Evolutionary conservation across 2,888 invertebrate species (phyloP), one percentile per base, ranked within the genome.

Genomic region (Chaitophorus viminalis): DNA sequence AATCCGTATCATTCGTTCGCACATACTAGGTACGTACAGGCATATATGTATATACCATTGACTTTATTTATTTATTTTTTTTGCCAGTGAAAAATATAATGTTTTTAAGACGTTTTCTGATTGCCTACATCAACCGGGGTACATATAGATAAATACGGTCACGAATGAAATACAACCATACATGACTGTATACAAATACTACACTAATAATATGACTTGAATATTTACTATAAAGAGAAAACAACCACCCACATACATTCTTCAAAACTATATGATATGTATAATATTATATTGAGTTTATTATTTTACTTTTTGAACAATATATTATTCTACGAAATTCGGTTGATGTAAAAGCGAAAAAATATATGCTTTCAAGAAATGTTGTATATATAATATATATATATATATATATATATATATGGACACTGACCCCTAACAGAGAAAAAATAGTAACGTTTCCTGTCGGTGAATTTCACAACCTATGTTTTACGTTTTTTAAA

Each of bases 91-190:
- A 81, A 82, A 36, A 33, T 52, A 65, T 83, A 65, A 83, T 83
- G 75, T 60, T 83, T 83, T 75, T 83, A 75, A 60, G 39, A 83
- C 83, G 25, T 39, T 75, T 65, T 83, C 14, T 75, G 75, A 83
- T 83, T 75, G 75, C 75, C 39, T 39, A 21, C 31, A 39, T 81
- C 75, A 75, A 25, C 39, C 3, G 17, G 33, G 33, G 29, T 39
- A n/a, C n/a, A n/a, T n/a, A 60, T 14, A 65, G 29, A 75, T 82
- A 36, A 74, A 82, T 74, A 60, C 9, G 54, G 82, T 36, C 36
- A 74, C 74, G 54, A 29, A 74, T 60, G 36, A 60, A 83, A 74
- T 29, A 11, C 74, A 83, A 31, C 33, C 11, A 9, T 29, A 54
- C 31, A 11, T 9, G 14, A 36, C 60, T n/a, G 36, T 14, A n/a